Conservation (phyloP, 2,113 vertebrate species). For the Alligator sinensis region DNA sequence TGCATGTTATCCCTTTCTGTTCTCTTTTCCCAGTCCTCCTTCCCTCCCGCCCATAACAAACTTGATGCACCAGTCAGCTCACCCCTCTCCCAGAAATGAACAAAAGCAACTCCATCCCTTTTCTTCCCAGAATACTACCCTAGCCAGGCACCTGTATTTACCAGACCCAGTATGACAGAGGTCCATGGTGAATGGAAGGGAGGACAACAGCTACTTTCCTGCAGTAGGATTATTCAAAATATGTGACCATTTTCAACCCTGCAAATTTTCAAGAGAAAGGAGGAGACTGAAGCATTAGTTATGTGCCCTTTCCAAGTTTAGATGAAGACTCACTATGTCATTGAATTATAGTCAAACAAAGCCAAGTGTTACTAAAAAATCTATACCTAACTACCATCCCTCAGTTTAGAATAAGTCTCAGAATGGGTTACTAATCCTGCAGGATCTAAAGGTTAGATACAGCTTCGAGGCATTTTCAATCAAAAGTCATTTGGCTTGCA, state of each 20-base stretch:
- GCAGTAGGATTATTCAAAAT: neutral
- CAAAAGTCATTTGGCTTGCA: neutral
- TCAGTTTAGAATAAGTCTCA: neutral
- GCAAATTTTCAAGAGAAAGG: neutral
- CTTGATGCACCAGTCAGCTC: no score
- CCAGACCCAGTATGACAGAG: neutral
- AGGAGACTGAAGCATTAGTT: neutral
- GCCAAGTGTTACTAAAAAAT: no score
- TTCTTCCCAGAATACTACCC: neutral
- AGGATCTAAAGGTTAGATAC: neutral
- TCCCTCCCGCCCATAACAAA: no score
- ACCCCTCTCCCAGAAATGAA: no score
- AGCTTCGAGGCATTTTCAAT: neutral
- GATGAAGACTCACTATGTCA: neutral
- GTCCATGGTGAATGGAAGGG: accelerated
- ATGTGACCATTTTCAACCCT: neutral
- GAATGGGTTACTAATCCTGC: neutral
- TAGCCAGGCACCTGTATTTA: neutral
- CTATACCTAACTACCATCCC: neutral
- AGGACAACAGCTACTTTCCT: accelerated
- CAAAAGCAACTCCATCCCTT: neutral
- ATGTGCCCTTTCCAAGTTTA: accelerated
- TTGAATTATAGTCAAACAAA: neutral
- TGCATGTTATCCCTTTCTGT: neutral
- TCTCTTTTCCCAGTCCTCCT: no score